Evolutionary conservation across 2,888 invertebrate genomes (phyloP), one percentile per base, ranked within the genome.

Genomic region (Drosophila flavopinicola): DNA sequence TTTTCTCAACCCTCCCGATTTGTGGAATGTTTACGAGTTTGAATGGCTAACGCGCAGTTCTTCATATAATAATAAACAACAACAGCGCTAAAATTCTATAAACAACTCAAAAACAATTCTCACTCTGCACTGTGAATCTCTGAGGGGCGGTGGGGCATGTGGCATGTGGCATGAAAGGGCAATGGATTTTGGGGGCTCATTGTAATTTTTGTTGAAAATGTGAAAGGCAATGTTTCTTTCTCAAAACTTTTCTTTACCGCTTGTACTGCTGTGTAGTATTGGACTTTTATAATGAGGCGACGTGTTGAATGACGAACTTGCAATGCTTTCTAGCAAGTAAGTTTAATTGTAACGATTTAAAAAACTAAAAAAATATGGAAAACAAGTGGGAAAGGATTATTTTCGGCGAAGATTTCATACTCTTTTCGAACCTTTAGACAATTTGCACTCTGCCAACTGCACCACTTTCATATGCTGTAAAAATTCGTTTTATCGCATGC

Each of bases 1-100:
- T 42, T 37, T 48, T 25, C 9, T 3, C 10, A 35, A 9, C 17
- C 10, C 35, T 35, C 17, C n/a, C 15, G 27, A 20, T 17, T 30
- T 41, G 10, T 37, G 41, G 59, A 69, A 61, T 74, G 66, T 66
- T 72, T 79, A 63, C 45, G 57, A 35, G 51, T 60, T 37, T 39
- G 48, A 66, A 66, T 58, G 38, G 42, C 45, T 54, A 77, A 64
- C 61, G 61, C 85, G 77, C 77, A 78, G 56, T 76, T 77, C 65
- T 59, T 54, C 51, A 51, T 27, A 52, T 27, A 52, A 56, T 52
- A 44, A 49, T 30, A 61, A 71, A 39, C 35, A 59, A 56, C 39
- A 51, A 52, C 29, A 47, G 33, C 29, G 37, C 49, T 23, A 44
- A 44, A 61, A 58, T 57, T 69, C 48, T 49, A 54, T 59, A 65